Percentiles rank a stretch among this genome's conserved stretches.
Conservation (phyloP, 1,140 invertebrate species). For the Hylyphantes graminicola region DNA sequence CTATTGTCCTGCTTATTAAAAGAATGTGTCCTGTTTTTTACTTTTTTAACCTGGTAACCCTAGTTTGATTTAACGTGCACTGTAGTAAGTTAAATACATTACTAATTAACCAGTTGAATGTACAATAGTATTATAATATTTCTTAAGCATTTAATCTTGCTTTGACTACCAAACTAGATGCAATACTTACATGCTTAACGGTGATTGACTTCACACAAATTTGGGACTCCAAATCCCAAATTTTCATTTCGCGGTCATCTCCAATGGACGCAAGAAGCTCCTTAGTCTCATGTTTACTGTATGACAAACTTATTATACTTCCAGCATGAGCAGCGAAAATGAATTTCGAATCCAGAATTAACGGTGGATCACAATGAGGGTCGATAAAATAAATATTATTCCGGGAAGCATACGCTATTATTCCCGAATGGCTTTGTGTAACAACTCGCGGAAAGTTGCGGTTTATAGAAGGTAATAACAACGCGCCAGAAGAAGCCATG, state of each 20-base stretch:
- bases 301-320: not conserved
- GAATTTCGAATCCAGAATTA: slow-evolving; percentile 11
- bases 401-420: slow-evolving; percentile 24
- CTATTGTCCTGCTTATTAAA: too few relatives aligned
- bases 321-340: not conserved
- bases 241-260: slow-evolving; percentile 22
- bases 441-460: not conserved
- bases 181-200: slow-evolving; percentile 17
- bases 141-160: too few relatives aligned
- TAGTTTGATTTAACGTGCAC: too few relatives aligned
- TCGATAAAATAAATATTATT: slow-evolving; percentile 18
- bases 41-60: too few relatives aligned
- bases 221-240: slow-evolving; percentile 22
- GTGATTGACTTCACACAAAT: not conserved
- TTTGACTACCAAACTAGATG: too few relatives aligned
- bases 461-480: slow-evolving; percentile 6
- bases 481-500: not conserved
- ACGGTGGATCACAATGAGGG: not conserved
- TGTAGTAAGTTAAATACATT: too few relatives aligned
- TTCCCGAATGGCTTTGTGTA: slow-evolving; percentile 8
- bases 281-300: not conserved
- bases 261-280: slow-evolving; percentile 10
- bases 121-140: too few relatives aligned
- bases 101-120: too few relatives aligned
- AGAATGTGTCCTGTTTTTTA: too few relatives aligned